phyloP scores from a whole-genome alignment of 2,797 vertebrate species.

The Sebastes glaucus region DNA sequence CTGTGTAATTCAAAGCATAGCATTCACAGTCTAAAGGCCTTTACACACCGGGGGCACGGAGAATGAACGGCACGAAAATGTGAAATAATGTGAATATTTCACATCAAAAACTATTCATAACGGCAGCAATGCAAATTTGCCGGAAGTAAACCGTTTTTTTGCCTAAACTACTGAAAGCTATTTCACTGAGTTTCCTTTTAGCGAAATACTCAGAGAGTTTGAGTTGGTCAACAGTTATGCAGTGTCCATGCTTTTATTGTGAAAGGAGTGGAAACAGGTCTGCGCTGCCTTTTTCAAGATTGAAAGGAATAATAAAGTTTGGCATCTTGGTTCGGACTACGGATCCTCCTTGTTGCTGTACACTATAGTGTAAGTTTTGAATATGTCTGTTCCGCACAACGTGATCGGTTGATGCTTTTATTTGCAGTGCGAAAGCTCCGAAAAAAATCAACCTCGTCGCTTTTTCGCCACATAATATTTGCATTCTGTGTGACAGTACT shows the following conservation, averaged over 20 bases:
- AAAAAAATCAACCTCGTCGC: no score
- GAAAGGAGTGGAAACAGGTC: background rate
- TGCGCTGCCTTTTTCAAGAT: no score
- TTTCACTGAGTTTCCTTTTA: no score
- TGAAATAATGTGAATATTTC: background rate
- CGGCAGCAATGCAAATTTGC: background rate
- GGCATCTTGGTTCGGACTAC: background rate
- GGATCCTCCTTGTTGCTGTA: background rate
- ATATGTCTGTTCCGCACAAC: background rate
- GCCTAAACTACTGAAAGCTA: no score
- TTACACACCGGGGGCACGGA: background rate
- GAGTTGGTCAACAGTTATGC: no score
- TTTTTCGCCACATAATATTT: no score
- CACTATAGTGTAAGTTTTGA: background rate
- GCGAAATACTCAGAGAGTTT: no score
- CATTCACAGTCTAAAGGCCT: background rate
- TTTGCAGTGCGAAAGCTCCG: no score
- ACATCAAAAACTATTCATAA: background rate
- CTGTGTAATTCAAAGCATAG: background rate
- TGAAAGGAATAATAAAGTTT: background rate
- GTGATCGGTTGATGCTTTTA: no score
- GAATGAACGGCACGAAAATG: background rate
- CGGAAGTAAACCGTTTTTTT: no score
- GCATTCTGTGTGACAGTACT: no score
- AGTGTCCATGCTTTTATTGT: background rate